Evolutionary conservation across 2,113 vertebrate species (phyloP).

Genomic region (Bos taurus): ARS-UCD2.0 NC_037337.1:70292501-70293000

Average conservation of each 20-base stretch:
- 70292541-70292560: constrained; percentile 2
- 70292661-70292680: neutral
- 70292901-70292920: neutral
- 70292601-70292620: constrained; percentile 8
- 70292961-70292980: neutral
- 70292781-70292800: neutral
- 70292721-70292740: neutral
- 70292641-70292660: neutral
- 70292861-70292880: neutral
- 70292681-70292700: neutral
- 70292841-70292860: neutral
- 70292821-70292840: neutral
- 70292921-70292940: neutral
- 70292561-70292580: neutral
- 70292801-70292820: neutral
- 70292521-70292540: constrained; percentile 25
- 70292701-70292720: neutral
- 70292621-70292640: constrained; percentile 31
- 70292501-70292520: constrained; percentile 36
- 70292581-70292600: neutral
- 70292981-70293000: neutral
- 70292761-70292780: neutral
- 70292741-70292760: neutral
- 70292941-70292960: neutral
- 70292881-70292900: neutral